Conservation (phyloP, 64 coral and sea anemone species). For the Montipora foliosa region DNA sequence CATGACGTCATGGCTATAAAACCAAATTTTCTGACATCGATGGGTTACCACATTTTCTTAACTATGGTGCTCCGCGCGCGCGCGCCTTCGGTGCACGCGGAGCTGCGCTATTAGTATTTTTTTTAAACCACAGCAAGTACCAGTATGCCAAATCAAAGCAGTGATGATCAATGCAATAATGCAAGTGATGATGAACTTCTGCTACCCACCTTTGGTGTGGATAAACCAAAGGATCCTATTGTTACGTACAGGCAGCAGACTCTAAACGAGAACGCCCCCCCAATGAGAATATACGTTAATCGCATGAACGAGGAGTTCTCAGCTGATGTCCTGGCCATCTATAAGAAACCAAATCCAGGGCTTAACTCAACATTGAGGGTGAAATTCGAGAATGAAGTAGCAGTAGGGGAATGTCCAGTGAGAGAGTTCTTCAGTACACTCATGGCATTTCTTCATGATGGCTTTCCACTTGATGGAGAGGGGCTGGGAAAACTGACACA, state of each 20-base stretch:
- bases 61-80: too few relatives aligned
- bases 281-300: constrained; percentile 33
- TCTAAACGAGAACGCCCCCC: background rate
- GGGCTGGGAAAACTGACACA: too few relatives aligned
- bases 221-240: background rate
- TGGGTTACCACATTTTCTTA: too few relatives aligned
- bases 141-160: constrained; percentile 6
- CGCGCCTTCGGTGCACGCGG: too few relatives aligned
- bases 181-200: constrained; percentile 1
- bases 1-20: too few relatives aligned
- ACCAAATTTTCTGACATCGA: too few relatives aligned
- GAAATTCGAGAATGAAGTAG: constrained; percentile 45
- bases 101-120: background rate
- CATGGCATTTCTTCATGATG: too few relatives aligned
- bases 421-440: constrained; percentile 22
- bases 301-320: constrained; percentile 38
- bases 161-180: constrained; percentile 19
- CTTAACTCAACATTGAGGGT: constrained; percentile 9
- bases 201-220: background rate
- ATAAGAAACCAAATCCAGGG: constrained; percentile 38
- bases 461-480: too few relatives aligned
- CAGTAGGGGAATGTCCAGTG: constrained; percentile 22
- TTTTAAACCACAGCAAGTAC: constrained; percentile 27
- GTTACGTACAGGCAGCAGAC: background rate
- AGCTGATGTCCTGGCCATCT: constrained; percentile 36